Evolutionary conservation across 2,113 vertebrate species (phyloP).

Genomic region (Pungitius pungitius): DNA sequence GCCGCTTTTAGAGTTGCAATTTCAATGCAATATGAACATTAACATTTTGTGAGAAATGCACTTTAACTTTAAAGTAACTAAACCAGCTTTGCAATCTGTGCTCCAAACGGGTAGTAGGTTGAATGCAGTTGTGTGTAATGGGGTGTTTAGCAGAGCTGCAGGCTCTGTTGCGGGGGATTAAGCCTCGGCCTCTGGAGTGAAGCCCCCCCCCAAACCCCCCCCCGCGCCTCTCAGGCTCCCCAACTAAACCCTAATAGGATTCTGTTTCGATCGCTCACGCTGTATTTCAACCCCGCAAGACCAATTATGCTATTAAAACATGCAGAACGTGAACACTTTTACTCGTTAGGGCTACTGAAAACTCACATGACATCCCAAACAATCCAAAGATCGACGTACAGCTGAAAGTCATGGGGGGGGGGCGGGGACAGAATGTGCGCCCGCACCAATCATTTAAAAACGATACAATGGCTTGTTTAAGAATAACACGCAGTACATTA

Average conservation of each 20-base stretch:
- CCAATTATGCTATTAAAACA: neutral
- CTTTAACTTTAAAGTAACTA: neutral
- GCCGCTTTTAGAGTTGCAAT: neutral
- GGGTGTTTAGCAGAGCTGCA: neutral
- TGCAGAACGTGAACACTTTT: conserved; percentile 1
- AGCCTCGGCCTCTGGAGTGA: neutral
- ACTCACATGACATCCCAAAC: neutral
- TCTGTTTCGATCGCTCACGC: neutral
- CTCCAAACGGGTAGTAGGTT: conserved; percentile 11
- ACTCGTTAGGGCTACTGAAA: neutral
- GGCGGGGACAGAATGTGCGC: neutral
- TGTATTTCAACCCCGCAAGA: conserved; percentile 2
- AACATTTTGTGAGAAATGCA: neutral
- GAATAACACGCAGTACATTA: neutral
- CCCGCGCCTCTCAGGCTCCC: neutral
- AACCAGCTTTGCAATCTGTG: neutral
- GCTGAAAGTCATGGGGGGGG: neutral
- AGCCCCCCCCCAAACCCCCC: conserved; percentile 3
- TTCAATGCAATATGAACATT: neutral
- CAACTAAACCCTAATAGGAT: neutral
- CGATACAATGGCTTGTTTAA: neutral
- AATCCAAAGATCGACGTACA: neutral
- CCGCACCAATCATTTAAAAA: neutral
- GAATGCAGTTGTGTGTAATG: conserved; percentile 20
- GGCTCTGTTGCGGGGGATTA: conserved; percentile 20